Conservation (phyloP, 2,797 vertebrate genomes). For the Sebastes vulpes region DNA sequence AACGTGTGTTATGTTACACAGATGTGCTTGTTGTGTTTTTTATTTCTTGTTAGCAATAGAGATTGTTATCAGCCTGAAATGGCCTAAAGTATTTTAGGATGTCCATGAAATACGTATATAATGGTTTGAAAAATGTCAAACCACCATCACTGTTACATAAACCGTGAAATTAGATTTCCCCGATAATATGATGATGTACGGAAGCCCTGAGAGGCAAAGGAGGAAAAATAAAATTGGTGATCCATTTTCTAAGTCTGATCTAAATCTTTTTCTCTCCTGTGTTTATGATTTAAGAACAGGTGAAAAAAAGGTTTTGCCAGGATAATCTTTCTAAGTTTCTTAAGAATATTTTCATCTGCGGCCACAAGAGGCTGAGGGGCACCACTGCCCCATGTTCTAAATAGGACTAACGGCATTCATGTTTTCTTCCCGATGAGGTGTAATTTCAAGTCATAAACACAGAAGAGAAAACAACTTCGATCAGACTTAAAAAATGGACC, state of each 20-base stretch:
- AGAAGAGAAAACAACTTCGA: too few species aligned
- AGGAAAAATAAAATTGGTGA: not conserved
- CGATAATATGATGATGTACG: not conserved
- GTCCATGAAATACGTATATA: not conserved
- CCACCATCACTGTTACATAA: not conserved
- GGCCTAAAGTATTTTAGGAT: not conserved
- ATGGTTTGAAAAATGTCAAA: not conserved
- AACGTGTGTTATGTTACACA: constrained; percentile 2
- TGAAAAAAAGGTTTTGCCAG: too few species aligned
- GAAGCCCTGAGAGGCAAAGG: not conserved
- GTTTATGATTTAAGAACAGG: too few species aligned
- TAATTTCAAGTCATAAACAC: too few species aligned
- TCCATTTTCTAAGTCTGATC: not conserved
- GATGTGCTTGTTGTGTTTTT: constrained; percentile 15
- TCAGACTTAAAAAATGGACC: too few species aligned
- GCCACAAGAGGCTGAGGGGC: too few species aligned
- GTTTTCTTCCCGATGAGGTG: too few species aligned
- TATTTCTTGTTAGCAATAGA: not conserved
- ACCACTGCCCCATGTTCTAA: not conserved
- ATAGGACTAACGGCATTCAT: accelerated
- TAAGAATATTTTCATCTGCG: too few species aligned
- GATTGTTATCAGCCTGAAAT: not conserved
- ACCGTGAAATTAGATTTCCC: constrained; percentile 15
- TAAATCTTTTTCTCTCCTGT: not conserved
- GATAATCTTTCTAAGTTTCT: too few species aligned